phyloP scores from a whole-genome alignment of 2,888 invertebrate genomes.

The Chorisops tibialis region DNA sequence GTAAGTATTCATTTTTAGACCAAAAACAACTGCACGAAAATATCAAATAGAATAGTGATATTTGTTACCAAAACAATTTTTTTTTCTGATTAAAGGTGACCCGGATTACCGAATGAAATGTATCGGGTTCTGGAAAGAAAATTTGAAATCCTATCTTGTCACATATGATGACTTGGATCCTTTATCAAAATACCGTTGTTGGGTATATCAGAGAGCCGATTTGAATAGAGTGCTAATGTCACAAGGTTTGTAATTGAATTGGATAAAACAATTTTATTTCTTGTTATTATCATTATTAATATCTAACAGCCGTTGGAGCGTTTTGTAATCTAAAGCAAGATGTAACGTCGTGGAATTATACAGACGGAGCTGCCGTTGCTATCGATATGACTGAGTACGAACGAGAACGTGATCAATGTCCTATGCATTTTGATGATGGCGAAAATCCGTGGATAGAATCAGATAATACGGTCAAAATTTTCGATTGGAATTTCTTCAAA shows the following conservation, averaged over 20 bases:
- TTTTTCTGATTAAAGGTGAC: constrained; percentile 53
- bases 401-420: constrained; percentile 91
- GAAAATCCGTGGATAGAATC: constrained; percentile 75
- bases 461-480: constrained; percentile 70
- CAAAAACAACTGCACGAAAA: too few relatives aligned
- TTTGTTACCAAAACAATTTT: neutral
- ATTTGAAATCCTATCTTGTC: constrained; percentile 91
- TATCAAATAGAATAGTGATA: neutral
- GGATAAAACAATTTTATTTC: neutral
- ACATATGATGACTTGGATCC: constrained; percentile 96
- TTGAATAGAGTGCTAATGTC: constrained; percentile 82
- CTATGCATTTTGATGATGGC: constrained; percentile 96
- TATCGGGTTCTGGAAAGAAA: constrained; percentile 97
- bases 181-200: constrained; percentile 91
- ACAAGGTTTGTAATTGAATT: constrained; percentile 48
- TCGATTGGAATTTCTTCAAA: constrained; percentile 58
- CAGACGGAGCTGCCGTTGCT: constrained; percentile 90
- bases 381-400: constrained; percentile 90
- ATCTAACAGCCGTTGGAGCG: constrained; percentile 11
- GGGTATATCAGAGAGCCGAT: constrained; percentile 96
- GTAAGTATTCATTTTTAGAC: constrained; percentile 31
- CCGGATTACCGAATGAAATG: constrained; percentile 97
- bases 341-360: constrained; percentile 82
- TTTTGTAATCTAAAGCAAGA: constrained; percentile 71
- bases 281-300: neutral